Evolutionary conservation across 2,888 invertebrate genomes (phyloP), one percentile per base, ranked within the genome.

Genomic region (Acleris sparsana): DNA sequence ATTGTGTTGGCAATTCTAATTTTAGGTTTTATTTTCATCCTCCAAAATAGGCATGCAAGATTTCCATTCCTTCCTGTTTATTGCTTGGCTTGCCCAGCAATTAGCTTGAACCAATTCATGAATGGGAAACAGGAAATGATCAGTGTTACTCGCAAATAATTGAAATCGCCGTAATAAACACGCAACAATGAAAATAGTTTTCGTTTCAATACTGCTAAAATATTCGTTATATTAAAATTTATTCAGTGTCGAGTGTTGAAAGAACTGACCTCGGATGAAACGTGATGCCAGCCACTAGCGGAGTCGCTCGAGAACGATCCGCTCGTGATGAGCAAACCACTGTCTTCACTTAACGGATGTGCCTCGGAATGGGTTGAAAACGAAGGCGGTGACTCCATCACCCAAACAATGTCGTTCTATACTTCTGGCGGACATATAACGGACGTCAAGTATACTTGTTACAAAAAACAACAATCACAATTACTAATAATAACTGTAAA

Each of bases 301-400:
- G 95, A 95, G 85, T 95, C 95, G 86, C 95, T 96, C 71, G 96
- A 96, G 86, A 95, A 94, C 71, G 96, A 96, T 77, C 95, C 95
- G 89, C 95, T 95, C 77, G 94, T 94, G 80, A 95, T 90, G 75
- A 96, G 90, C 77, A 96, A 93, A 80, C 96, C 96, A 92, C 95
- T 96, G 83, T 96, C 95, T 90, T 96, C 95, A 85, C 95, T 96
- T 82, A 95, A 92, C 76, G 94, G 94, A 86, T 95, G 95, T 76
- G 94, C 95, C 85, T 96, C 95, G 74, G 95, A 95, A 90, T 95
- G 95, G 83, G 95, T 94, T 75, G 95, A 95, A 86, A 95, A 95
- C 73, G 95, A 94, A 80, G 96, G 95, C 82, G 96, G 96, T 78
- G 96, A 96, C 93, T 96, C 96, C 96, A 96, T 96, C 80, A 85